A percentile compares a stretch with the other conserved stretches of the same genome.
Evolutionary conservation across 1,140 invertebrate species (phyloP).

Genomic region (Orchesella cincta): DNA sequence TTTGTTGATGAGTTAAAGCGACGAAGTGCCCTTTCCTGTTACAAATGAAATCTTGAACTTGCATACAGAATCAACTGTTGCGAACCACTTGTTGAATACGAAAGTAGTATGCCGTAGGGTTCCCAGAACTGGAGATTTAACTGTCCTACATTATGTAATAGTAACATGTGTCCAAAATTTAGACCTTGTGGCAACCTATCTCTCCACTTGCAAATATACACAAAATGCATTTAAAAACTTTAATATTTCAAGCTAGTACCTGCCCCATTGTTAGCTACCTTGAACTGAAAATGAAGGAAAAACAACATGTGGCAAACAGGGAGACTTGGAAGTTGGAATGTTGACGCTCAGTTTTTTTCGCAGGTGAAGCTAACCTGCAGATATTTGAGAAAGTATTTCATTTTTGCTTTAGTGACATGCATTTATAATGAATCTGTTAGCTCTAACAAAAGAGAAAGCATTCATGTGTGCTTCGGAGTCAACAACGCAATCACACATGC

Average conservation of each 20-base stretch:
- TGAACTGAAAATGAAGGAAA: background rate
- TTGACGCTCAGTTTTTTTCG: background rate
- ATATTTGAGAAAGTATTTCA: background rate
- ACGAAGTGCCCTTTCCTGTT: too few relatives aligned
- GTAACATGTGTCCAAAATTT: too few relatives aligned
- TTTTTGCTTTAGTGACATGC: background rate
- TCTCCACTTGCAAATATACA: too few relatives aligned
- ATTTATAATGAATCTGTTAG: too few relatives aligned
- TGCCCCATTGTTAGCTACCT: background rate
- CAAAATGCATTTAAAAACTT: background rate
- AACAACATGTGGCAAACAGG: background rate
- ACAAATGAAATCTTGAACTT: too few relatives aligned
- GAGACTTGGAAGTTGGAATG: background rate
- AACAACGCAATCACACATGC: background rate
- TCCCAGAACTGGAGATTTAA: background rate
- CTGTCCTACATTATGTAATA: background rate
- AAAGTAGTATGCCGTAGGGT: background rate
- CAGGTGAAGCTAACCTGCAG: background rate
- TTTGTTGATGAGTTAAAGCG: too few relatives aligned
- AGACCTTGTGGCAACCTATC: too few relatives aligned
- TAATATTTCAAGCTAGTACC: background rate
- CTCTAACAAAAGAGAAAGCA: too few relatives aligned
- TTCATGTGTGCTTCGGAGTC: background rate
- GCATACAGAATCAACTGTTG: too few relatives aligned
- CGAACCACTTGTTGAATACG: too few relatives aligned